Evolutionary conservation across 2,888 invertebrate species (phyloP), one percentile per base, ranked within the genome.

Genomic region (Dicyrtoma fusca): DNA sequence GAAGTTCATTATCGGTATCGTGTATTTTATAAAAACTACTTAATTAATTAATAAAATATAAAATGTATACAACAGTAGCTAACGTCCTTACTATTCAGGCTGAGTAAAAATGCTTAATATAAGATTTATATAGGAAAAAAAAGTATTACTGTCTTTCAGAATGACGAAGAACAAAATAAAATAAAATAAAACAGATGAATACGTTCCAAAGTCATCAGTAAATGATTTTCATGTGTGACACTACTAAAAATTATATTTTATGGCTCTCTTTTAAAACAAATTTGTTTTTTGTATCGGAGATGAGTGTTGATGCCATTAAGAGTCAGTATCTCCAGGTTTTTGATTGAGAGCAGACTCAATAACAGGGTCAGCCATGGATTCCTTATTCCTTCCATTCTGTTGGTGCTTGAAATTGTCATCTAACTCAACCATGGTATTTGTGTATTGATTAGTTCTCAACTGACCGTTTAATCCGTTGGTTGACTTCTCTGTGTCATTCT

Each of bases 371-470:
- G n/a, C 57, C 10, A 34, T 57, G 17, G 44, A 45, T 8, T 74
- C 71, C 61, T 76, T 73, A 51, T 74, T 74, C 51, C 74, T 75
- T n/a, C 77, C 78, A 55, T 78, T 78, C 23, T 75, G 75, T 19
- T 75, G 75, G 14, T 75, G 78, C 71, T 79, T 79, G 17, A 76
- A 63, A 2, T 77, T 75, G 57, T 79, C 78, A 45, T 79, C 80
- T 78, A 79, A 76, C 69, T 80, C 80, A 26, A 79, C 76, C 14
- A 74, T 75, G 47, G 77, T 76, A 17, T 77, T 75, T 69, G 77
- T 75, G 64, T 77, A 76, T 69, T 78, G 76, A 64, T 74, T 66
- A 13, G 55, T 65, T 47, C 70, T 76, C 19, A 76, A 47, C 45
- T 65, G 34, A 8, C 79, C 78, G 55, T 78, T 78, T 1, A 78